A percentile compares a stretch with the other conserved stretches of the same genome.
Evolutionary conservation across 2,888 invertebrate species (phyloP).

Genomic region (Agonopterix subpropinquella): DNA sequence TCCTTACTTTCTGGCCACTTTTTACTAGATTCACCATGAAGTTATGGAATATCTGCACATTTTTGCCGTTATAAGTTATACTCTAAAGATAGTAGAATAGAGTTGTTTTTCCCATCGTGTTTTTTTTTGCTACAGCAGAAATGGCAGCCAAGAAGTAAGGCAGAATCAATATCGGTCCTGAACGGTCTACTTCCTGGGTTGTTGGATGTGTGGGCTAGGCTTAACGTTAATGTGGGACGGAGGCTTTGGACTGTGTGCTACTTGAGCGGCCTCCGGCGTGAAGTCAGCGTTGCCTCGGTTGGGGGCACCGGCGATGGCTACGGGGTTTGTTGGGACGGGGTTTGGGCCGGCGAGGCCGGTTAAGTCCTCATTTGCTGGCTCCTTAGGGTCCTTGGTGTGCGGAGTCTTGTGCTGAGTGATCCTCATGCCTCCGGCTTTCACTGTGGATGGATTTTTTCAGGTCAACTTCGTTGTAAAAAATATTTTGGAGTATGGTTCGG

Average conservation of each 20-base stretch:
- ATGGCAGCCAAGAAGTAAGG: too few relatives aligned
- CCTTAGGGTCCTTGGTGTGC: constrained; percentile 79
- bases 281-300: constrained; percentile 85
- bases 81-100: too few relatives aligned
- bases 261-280: constrained; percentile 90
- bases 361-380: constrained; percentile 79
- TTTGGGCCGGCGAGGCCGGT: constrained; percentile 83
- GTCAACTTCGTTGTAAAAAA: background rate
- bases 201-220: constrained; percentile 85
- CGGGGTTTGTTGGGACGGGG: constrained; percentile 85
- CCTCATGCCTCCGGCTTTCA: constrained; percentile 94
- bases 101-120: too few relatives aligned
- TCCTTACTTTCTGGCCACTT: too few relatives aligned
- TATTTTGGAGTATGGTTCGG: too few relatives aligned
- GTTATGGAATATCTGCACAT: too few relatives aligned
- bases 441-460: constrained; percentile 53
- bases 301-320: constrained; percentile 85
- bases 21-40: too few relatives aligned
- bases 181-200: constrained; percentile 86
- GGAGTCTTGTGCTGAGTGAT: constrained; percentile 91
- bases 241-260: constrained; percentile 87
- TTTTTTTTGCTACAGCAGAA: too few relatives aligned
- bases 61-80: too few relatives aligned
- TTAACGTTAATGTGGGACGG: constrained; percentile 79
- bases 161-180: background rate